Evolutionary conservation across 1,140 invertebrate genomes (phyloP), one percentile per base, ranked within the genome.

Genomic region (Bicyclus anynana): DNA sequence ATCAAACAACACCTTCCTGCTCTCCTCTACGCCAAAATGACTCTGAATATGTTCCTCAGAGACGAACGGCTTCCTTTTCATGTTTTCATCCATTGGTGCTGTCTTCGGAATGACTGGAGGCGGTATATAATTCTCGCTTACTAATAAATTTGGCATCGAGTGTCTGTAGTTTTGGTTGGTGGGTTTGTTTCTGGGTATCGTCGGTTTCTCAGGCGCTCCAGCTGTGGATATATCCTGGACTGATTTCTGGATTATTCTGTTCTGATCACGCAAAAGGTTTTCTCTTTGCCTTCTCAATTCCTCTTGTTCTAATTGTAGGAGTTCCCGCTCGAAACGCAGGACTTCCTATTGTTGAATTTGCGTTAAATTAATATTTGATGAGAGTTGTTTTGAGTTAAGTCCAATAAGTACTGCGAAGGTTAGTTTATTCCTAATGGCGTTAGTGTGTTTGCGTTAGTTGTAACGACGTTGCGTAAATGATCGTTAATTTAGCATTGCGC

Each of bases 241-340:
- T 1, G 93, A 93, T 18, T 91, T 90, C 65, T 92, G 92, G n/a
- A 89, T 90, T 5, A 90, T 89, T 0, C 90, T 84, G 4, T 90
- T 90, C 59, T 92, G 82, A 68, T 94, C 93, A 50, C 91, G 87
- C 46, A 93, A 80, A 7, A 94, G 73, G 72, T 93, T 94, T 59
- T 93, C 94, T 3, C 93, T 89, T 72, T 95, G 93, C 2, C 94
- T 87, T 66, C 94, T 92, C n/a, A 95, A 68, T 69, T 95, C 94
- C 80, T 95, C 94, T 77, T 94, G 93, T 77, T 95, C 93, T 21
- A 94, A 71, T 73, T 95, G 94, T 1, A 94, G 70, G 0, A 95
- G 86, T 82, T 95, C 94, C 10, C 93, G 90, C 84, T 95, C 94
- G 35, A 95, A 94, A 61, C 93, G 91, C 33, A 95, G 81, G 14